These are phyloP conservation scores for Bembecia ichneumoniformis DNA, from an alignment of 2,888 invertebrate genomes.

Conservation along the genomic window DNA sequence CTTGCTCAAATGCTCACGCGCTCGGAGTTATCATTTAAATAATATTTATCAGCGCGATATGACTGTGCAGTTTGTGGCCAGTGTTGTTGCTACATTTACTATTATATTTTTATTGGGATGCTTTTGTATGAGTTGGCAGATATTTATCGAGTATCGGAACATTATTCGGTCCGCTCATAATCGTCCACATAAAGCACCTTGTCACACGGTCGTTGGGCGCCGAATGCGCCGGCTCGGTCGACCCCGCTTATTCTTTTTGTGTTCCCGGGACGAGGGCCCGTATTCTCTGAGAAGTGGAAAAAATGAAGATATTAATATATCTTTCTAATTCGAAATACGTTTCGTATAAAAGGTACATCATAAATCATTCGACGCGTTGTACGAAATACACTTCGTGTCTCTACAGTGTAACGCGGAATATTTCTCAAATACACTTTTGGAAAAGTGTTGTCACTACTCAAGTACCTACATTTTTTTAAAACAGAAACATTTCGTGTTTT, in stretches of 20 bases:
- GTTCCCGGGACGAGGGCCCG: slow-evolving; percentile 46
- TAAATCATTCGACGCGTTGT: slow-evolving; percentile 61
- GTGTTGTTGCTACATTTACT: slow-evolving; percentile 68
- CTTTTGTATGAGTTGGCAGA: slow-evolving; percentile 73
- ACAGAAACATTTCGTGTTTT: too few relatives aligned
- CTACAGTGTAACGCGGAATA: slow-evolving; percentile 49
- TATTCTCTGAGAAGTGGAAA: slow-evolving; percentile 70
- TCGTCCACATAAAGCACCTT: slow-evolving; percentile 71
- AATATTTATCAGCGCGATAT: slow-evolving; percentile 61
- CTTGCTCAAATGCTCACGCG: slow-evolving; percentile 31
- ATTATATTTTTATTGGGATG: slow-evolving; percentile 71
- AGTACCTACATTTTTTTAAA: too few relatives aligned
- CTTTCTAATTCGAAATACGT: slow-evolving; percentile 72
- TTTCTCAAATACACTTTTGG: slow-evolving; percentile 23
- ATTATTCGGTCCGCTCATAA: slow-evolving; percentile 70
- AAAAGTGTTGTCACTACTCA: slow-evolving; percentile 40
- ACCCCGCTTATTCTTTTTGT: slow-evolving; percentile 65
- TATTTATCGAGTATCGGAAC: slow-evolving; percentile 71
- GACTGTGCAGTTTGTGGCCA: slow-evolving; percentile 65
- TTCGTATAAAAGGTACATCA: slow-evolving; percentile 65
- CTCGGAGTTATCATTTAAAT: slow-evolving; percentile 52
- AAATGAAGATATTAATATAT: slow-evolving; percentile 73
- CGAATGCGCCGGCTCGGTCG: slow-evolving; percentile 54
- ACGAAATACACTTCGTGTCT: slow-evolving; percentile 32
- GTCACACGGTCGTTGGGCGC: slow-evolving; percentile 72